A percentile compares a stretch with the other conserved stretches of the same genome.
These are phyloP conservation scores for Eudasyphora cyanicolor DNA, from an alignment of 2,888 invertebrate species.

Conservation along the genomic window DNA sequence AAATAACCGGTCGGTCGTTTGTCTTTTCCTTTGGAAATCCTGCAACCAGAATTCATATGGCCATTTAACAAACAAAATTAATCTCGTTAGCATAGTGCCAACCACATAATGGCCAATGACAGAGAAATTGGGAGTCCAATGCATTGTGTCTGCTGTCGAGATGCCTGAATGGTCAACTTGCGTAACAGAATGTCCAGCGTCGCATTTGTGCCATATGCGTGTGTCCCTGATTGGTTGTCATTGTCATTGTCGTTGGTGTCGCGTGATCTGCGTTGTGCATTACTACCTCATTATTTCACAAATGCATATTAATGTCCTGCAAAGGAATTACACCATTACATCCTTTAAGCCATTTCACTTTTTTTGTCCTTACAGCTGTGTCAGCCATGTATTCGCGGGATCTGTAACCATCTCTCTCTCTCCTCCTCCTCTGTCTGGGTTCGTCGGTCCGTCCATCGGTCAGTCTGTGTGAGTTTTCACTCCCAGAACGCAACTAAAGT, in stretches of 20 bases:
- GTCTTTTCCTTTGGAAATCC: neutral
- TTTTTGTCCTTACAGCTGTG: too few species aligned
- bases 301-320: constrained; percentile 25
- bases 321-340: constrained; percentile 11
- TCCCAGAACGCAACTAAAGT: neutral
- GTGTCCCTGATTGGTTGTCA: neutral
- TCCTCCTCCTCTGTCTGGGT: neutral
- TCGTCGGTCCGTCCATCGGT: neutral
- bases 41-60: neutral
- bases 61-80: neutral
- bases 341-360: neutral
- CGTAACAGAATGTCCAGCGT: neutral
- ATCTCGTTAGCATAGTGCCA: constrained; percentile 1
- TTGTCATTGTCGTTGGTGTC: too few species aligned
- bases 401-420: too few species aligned
- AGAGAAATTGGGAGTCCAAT: neutral
- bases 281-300: neutral
- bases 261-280: too few species aligned
- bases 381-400: too few species aligned
- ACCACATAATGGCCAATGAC: neutral
- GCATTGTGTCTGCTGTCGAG: too few species aligned
- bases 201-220: neutral
- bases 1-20: neutral
- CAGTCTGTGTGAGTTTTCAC: neutral
- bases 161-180: neutral